Evolutionary conservation across 2,113 vertebrate genomes (phyloP).

Genomic region (Callipepla squamata): DNA sequence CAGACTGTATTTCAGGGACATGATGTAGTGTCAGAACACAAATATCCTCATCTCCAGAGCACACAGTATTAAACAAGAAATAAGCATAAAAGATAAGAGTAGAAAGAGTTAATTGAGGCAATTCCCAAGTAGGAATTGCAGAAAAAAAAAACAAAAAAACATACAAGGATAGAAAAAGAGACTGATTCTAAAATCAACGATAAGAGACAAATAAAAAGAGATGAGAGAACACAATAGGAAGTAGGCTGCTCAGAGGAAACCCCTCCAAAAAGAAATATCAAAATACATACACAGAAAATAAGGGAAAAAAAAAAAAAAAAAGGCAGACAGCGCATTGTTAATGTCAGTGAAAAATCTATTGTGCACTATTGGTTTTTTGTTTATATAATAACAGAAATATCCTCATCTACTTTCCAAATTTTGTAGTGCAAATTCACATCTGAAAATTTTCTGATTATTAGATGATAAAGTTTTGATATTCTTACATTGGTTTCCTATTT

Average conservation of each 20-base stretch:
- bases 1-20: not conserved
- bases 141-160: not conserved
- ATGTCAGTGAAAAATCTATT: not conserved
- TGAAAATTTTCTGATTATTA: not conserved
- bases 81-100: not conserved
- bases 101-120: not conserved
- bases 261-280: not conserved
- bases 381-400: not conserved
- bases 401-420: not conserved
- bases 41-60: not conserved
- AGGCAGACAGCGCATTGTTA: not conserved
- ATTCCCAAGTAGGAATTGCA: not conserved
- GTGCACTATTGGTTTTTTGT: not conserved
- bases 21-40: not conserved
- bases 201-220: not conserved
- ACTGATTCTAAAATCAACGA: not conserved
- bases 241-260: not conserved
- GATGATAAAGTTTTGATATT: accelerated
- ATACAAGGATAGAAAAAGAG: not conserved
- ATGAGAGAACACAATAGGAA: not conserved
- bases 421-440: not conserved
- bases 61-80: not conserved
- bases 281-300: not conserved
- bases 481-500: not conserved
- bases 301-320: not conserved